Conservation (phyloP, 2,113 vertebrate species). For the Pyxicephalus adspersus region DNA sequence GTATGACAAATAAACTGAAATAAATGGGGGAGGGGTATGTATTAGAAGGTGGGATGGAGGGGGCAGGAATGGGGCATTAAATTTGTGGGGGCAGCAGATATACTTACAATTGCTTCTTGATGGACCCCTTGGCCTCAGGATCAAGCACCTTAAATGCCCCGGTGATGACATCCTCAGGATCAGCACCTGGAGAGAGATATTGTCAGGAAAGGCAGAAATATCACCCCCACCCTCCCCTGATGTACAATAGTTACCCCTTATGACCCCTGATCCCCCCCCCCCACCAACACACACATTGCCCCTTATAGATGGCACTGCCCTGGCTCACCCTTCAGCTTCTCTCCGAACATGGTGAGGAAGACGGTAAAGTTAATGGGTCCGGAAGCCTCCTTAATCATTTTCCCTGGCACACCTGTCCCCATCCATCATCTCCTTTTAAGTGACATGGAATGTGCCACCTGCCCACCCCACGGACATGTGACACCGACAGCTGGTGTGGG, state of each 20-base stretch:
- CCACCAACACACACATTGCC: too few species aligned
- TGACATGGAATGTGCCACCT: conserved; percentile 68
- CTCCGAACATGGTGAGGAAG: conserved; percentile 92
- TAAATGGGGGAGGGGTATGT: background rate
- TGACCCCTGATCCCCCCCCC: too few species aligned
- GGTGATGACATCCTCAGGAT: conserved; percentile 89
- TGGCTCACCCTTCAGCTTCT: conserved; percentile 87
- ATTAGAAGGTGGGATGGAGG: background rate
- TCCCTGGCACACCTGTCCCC: conserved; percentile 87
- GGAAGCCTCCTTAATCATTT: conserved; percentile 88
- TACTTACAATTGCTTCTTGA: conserved; percentile 91
- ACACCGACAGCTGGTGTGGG: too few species aligned
- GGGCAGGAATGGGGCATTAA: background rate
- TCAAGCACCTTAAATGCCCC: conserved; percentile 89
- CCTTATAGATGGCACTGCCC: background rate
- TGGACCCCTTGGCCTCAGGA: conserved; percentile 80
- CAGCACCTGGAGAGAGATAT: conserved; percentile 74
- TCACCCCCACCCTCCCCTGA: background rate
- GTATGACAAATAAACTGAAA: too few species aligned
- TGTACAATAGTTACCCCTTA: background rate
- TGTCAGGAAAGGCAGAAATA: background rate
- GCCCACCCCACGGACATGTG: too few species aligned
- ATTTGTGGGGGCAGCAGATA: background rate
- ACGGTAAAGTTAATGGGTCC: conserved; percentile 93
- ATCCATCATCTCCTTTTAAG: conserved; percentile 83